These are phyloP conservation scores for Nothobranchius kuhntae DNA, from an alignment of 2,113 vertebrate genomes.

Conservation along the genomic window DNA sequence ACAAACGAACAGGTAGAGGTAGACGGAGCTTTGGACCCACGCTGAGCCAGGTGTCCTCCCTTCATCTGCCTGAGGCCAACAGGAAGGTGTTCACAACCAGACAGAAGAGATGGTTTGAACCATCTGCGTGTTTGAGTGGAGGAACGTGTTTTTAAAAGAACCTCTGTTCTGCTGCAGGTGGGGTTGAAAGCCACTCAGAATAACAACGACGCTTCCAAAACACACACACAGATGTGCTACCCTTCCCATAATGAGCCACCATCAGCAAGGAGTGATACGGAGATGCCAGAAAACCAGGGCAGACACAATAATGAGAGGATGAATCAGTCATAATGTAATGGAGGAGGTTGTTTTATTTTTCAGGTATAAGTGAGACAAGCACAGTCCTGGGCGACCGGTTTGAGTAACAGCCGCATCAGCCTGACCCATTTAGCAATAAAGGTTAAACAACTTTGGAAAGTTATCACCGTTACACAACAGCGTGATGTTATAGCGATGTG, in stretches of 20 bases:
- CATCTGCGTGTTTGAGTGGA: slow-evolving; percentile 7
- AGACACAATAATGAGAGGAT: slow-evolving; percentile 24
- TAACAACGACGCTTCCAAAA: slow-evolving; percentile 1
- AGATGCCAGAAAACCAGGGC: not conserved
- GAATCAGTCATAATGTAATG: slow-evolving; percentile 1
- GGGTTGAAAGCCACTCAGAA: slow-evolving; percentile 1
- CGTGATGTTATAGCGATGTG: slow-evolving; percentile 14
- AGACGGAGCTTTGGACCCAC: slow-evolving; percentile 19
- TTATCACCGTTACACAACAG: slow-evolving; percentile 17
- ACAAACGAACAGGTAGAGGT: slow-evolving; percentile 27
- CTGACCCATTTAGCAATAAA: not conserved
- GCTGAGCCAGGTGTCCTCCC: slow-evolving; percentile 50
- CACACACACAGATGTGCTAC: not conserved
- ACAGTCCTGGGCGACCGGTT: not conserved
- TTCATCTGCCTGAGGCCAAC: slow-evolving; percentile 47
- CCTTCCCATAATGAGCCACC: not conserved
- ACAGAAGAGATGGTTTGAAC: slow-evolving; percentile 38
- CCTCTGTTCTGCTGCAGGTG: slow-evolving; percentile 11
- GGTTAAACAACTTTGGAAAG: slow-evolving; percentile 6
- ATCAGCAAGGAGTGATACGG: not conserved
- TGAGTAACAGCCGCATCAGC: not conserved
- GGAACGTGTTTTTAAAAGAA: slow-evolving; percentile 4
- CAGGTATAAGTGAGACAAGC: not conserved
- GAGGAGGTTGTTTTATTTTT: not conserved
- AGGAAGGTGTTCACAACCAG: slow-evolving; percentile 54